Conservation (phyloP, 2,797 vertebrate genomes). For the Aulostomus chinensis region DNA sequence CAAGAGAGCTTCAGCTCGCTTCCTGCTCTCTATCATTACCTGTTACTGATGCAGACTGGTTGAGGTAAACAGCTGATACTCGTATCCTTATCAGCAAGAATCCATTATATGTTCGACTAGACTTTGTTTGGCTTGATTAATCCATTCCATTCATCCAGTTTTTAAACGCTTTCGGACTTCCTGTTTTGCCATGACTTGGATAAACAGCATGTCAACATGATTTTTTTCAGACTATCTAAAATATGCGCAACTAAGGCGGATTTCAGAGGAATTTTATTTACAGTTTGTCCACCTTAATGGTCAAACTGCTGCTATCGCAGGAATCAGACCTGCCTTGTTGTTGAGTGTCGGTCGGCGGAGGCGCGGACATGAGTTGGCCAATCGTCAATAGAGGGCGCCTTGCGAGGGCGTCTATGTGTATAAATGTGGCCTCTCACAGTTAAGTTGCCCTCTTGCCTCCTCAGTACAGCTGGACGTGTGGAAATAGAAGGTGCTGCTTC, state of each 20-base stretch:
- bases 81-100: conserved; percentile 25
- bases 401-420: conserved; percentile 13
- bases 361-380: neutral
- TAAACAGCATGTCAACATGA: no score
- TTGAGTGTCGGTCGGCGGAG: neutral
- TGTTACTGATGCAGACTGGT: conserved; percentile 25
- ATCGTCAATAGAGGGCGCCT: conserved; percentile 52
- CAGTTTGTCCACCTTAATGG: no score
- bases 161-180: neutral
- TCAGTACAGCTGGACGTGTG: conserved; percentile 4
- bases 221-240: no score
- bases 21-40: conserved; percentile 21
- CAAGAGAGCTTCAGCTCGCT: no score
- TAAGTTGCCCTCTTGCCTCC: conserved; percentile 11
- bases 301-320: neutral
- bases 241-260: neutral
- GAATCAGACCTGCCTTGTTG: neutral
- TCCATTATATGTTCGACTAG: conserved; percentile 26
- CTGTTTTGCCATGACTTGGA: no score
- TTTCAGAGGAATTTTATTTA: neutral
- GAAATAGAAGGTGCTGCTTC: conserved; percentile 9
- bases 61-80: neutral
- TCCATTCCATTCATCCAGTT: conserved; percentile 2
- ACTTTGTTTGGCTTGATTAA: conserved; percentile 37
- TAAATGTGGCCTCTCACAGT: conserved; percentile 33